Evolutionary conservation across 2,797 vertebrate genomes (phyloP), one percentile per base, ranked within the genome.

Genomic region (Macrochelys suwanniensis): DNA sequence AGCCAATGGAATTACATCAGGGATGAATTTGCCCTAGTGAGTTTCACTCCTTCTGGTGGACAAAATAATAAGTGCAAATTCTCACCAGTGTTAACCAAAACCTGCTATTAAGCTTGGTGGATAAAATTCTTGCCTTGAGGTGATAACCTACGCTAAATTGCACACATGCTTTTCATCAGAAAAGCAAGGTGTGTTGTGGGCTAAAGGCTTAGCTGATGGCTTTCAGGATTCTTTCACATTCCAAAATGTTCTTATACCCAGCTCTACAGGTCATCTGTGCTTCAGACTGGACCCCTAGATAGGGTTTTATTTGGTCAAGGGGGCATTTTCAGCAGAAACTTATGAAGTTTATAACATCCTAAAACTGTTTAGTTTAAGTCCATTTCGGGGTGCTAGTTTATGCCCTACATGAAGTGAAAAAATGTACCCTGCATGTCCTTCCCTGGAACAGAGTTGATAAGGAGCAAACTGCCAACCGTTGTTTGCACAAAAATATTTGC

Each of bases 41-140:
- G 0, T 47, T 13, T 71, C 5, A 10, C 37, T 71, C 68, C 79
- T 15, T 50, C 71, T 0, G 1, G 9, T 42, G 33, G 37, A 37
- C 47, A 26, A 84, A 51, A 5, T 15, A 10, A 3, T 54, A 61
- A n/a, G 76, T 21, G 65, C 17, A 42, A 0, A 1, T 54, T 65
- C 56, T 50, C 93, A 81, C 5, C 61, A 80, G 61, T 49, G 42
- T 37, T 10, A 61, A n/a, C 0, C 74, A 74, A 80, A 50, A 51
- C 26, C 33, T 71, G 68, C 28, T 80, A 17, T 71, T 78, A 51
- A 85, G 15, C 23, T 19, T 23, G 5, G 42, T 28, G 7, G n/a
- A 47, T 19, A 65, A 83, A 81, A 54, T 3, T 57, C 77, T 11
- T 54, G 59, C 11, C 37, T 59, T 49, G 49, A 1, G 61, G 42